Base-by-base conservation (phyloP, 1,140 invertebrate genomes). In the Cotesia vestalis region DNA sequence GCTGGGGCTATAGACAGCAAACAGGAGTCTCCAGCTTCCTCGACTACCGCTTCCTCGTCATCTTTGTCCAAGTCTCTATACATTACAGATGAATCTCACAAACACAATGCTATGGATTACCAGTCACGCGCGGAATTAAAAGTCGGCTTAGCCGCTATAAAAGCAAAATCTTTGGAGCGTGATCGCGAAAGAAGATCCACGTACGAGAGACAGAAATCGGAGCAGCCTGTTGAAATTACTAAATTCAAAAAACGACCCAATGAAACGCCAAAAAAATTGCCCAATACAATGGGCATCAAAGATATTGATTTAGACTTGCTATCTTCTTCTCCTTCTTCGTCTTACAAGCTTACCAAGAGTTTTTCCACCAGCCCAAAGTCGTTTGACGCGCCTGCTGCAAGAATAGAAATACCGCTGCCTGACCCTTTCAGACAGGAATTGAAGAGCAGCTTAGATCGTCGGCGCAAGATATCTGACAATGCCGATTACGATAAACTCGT, bases 371-470 rank as follows among this genome's bases (percentile, higher is more conserved):
- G 72, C 66, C 72, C 75, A 34, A 76, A 72, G 55, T 62, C 51
- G 35, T 36, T 71, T 6, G 75, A 71, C 4, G 8, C 73, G 36
- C 69, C 64, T 8, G 11, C 40, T 0, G 63, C 70, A 20, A 67
- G 69, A 63, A 71, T 73, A 59, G 74, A 75, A 40, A 55, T 70
- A 5, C 46, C 72, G 3, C 52, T 77, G 1, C 77, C 80, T 20
- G 81, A 81, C 73, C 79, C 78, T 17, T 83, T 81, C 61, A 77
- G 81, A 68, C 77, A 81, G 27, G 81, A 83, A 68, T 66, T 81
- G n/a, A 77, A 79, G 27, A 79, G 66, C 66, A 73, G 72, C 20
- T 53, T 76, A 35, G 75, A 76, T 57, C 69, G 75, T 53, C 46
- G 72, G 20, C 59, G 72, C 6, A 73, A 73, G 34, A 69, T 53